Evolutionary conservation across 2,888 invertebrate genomes (phyloP), one percentile per base, ranked within the genome.

Genomic region (Camponotus fellah): DNA sequence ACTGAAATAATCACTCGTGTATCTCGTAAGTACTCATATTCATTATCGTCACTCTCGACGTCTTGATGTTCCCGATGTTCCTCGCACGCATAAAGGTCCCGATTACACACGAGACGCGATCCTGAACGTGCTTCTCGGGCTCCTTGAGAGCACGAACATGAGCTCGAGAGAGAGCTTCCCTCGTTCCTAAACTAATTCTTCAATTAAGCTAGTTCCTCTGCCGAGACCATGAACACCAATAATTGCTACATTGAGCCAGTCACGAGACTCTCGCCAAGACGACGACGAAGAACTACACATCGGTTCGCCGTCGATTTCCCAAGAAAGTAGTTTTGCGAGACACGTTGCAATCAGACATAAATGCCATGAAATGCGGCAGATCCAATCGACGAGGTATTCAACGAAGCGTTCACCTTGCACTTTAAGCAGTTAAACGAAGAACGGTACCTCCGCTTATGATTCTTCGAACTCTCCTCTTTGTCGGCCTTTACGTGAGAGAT

Each of bases 171-270:
- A 26, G 26, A 26, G 26, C 26, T 26, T 62, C 64, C 74, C 84
- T 79, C 71, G 72, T 80, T 62, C 75, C 84, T 87, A 89, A 91
- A 85, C 88, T 92, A 93, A 93, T 92, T 92, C 91, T 90, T 91
- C 91, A 91, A 93, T 93, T 90, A 92, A 91, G 89, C 89, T 82
- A 90, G 91, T 92, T 92, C 88, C 92, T 88, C 86, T 86, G 81
- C 71, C 82, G 87, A 90, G 91, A 85, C 86, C 82, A 88, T 86
- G 85, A 87, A 86, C 88, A 88, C 84, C 86, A 88, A 91, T 92
- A 91, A 92, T 90, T 91, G 87, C 80, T 69, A 77, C 86, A 76
- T 87, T 87, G 82, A 85, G 62, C 72, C 60, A 76, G 68, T 64
- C 69, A 21, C 66, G 46, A 66, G 56, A 64, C 83, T 69, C 26